These are phyloP conservation scores for Catajapyx aquilonaris DNA, from an alignment of 1,140 invertebrate genomes.

Conservation along the genomic window DNA sequence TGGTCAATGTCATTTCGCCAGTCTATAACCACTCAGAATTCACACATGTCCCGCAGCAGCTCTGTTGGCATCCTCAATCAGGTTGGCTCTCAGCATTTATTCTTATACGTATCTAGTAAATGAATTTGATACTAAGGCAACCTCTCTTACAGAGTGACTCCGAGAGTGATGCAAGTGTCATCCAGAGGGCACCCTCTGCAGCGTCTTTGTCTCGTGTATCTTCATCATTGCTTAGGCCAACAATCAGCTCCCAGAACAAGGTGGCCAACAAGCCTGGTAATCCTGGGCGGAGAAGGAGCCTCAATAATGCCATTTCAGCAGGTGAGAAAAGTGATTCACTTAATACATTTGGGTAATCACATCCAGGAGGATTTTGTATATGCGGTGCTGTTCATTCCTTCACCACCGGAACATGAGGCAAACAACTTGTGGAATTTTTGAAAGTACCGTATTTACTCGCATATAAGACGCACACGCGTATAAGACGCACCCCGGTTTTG, in stretches of 20 bases:
- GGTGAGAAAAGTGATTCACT: constrained; percentile 32
- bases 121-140: not conserved
- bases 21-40: too few species aligned
- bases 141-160: constrained; percentile 41
- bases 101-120: constrained; percentile 1
- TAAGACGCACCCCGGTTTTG: too few species aligned
- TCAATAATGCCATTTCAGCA: constrained; percentile 38
- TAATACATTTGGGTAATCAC: too few species aligned
- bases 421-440: too few species aligned
- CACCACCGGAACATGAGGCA: too few species aligned
- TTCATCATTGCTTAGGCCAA: constrained; percentile 41
- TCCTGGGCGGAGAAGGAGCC: constrained; percentile 28
- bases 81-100: constrained; percentile 16
- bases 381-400: too few species aligned
- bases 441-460: too few species aligned
- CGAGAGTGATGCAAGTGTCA: constrained; percentile 32
- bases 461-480: too few species aligned
- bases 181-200: constrained; percentile 17
- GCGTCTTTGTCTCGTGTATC: constrained; percentile 17
- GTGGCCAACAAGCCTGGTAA: constrained; percentile 23
- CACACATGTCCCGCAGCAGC: constrained; percentile 40
- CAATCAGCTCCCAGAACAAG: constrained; percentile 59
- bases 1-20: too few species aligned
- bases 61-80: constrained; percentile 63
- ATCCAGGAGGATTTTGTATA: too few species aligned